phyloP scores from a whole-genome alignment of 23 tunicate species.

The Ciona savignyi region DNA sequence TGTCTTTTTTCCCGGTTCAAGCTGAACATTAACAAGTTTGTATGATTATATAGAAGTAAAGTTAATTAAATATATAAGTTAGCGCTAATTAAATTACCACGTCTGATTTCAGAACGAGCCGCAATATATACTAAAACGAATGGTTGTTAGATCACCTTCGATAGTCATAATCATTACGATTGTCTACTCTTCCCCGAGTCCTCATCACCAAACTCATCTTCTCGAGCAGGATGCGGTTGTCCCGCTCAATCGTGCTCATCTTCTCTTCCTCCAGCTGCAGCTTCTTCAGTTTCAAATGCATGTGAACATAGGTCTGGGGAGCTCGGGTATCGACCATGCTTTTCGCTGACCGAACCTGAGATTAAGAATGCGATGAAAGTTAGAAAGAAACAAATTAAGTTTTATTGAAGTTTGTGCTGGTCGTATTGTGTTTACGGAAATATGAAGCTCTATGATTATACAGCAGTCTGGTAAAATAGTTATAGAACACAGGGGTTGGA shows the following conservation, averaged over 20 bases:
- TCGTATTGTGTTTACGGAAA: no score
- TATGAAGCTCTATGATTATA: no score
- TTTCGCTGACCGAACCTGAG: slow-evolving; percentile 69
- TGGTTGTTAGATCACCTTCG: slow-evolving; percentile 48
- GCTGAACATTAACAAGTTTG: no score
- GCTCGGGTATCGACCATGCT: slow-evolving; percentile 82
- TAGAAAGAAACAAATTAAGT: no score
- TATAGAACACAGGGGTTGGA: no score
- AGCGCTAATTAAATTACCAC: no score
- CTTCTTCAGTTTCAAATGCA: slow-evolving; percentile 93
- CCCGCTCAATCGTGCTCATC: slow-evolving; percentile 93
- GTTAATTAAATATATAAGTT: no score
- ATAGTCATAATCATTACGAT: slow-evolving; percentile 66
- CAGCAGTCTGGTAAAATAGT: no score
- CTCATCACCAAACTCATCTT: slow-evolving; percentile 90
- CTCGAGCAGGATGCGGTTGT: slow-evolving; percentile 84
- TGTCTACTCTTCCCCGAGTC: slow-evolving; percentile 87
- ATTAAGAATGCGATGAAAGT: no score
- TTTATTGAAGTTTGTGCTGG: no score
- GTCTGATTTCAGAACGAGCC: no score
- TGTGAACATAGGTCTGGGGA: slow-evolving; percentile 97
- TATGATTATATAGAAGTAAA: no score
- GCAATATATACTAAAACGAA: neutral
- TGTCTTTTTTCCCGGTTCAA: slow-evolving; percentile 90
- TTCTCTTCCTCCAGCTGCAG: slow-evolving; percentile 88